Percentiles rank a stretch among this genome's conserved stretches.
Conservation (phyloP, 2,888 invertebrate species). For the Thymelicus sylvestris region DNA sequence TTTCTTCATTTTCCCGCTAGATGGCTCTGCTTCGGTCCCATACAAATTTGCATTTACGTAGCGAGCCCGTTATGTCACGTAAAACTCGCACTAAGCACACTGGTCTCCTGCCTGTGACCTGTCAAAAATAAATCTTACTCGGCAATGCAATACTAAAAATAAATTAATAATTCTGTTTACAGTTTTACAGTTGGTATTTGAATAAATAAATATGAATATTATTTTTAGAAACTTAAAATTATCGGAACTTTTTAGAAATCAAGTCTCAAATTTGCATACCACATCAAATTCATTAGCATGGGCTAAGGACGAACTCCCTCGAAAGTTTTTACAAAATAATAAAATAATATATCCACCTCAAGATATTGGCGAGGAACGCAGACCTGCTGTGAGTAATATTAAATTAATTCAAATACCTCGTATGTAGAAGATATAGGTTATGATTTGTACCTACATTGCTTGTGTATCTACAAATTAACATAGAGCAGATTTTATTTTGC, state of each 20-base stretch:
- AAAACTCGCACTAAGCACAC: too few species aligned
- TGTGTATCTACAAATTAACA: too few species aligned
- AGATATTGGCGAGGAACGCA: conserved; percentile 87
- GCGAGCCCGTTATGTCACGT: too few species aligned
- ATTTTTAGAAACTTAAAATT: conserved; percentile 36
- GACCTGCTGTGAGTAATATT: conserved; percentile 91
- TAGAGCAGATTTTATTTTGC: too few species aligned
- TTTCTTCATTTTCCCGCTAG: too few species aligned
- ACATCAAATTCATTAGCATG: conserved; percentile 61
- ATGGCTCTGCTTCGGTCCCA: too few species aligned
- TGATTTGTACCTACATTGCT: neutral
- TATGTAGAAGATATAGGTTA: conserved; percentile 2
- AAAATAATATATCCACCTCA: conserved; percentile 92
- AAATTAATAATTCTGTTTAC: too few species aligned
- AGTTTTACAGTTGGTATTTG: neutral
- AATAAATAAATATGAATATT: conserved; percentile 42
- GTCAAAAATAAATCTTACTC: too few species aligned
- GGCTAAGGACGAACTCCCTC: conserved; percentile 71
- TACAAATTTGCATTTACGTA: too few species aligned
- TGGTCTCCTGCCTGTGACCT: too few species aligned
- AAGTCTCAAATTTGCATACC: conserved; percentile 57
- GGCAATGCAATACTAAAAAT: too few species aligned
- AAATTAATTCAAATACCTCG: neutral
- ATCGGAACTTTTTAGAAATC: conserved; percentile 24
- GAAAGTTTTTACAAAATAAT: conserved; percentile 88